These are phyloP conservation scores for Pycnonotus jocosus DNA, from an alignment of 2,113 vertebrate genomes.

Conservation along the genomic window DNA sequence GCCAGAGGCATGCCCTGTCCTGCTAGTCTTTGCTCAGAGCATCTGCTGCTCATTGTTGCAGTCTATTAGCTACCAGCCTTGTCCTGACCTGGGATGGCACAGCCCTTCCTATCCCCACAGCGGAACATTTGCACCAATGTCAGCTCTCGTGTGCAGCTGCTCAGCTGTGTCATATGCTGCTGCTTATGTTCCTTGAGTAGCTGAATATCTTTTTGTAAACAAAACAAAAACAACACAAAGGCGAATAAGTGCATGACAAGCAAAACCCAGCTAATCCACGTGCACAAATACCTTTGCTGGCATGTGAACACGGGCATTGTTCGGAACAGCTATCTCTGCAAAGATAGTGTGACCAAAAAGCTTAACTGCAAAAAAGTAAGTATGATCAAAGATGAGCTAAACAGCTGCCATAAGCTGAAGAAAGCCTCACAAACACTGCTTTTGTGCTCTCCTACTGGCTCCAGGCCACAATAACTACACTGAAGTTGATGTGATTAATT, in stretches of 20 bases:
- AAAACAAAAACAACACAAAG: conserved; percentile 33
- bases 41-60: neutral
- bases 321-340: conserved; percentile 18
- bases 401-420: conserved; percentile 43
- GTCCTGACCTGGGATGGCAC: neutral
- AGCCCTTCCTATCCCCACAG: neutral
- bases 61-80: neutral
- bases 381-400: conserved; percentile 55
- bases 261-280: conserved; percentile 29
- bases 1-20: neutral
- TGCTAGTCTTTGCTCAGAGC: neutral
- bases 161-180: conserved; percentile 7
- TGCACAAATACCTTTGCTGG: conserved; percentile 31
- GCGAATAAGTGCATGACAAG: neutral
- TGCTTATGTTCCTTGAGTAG: conserved; percentile 3
- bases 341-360: conserved; percentile 56
- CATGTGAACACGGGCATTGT: neutral
- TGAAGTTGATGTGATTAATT: conserved; percentile 31
- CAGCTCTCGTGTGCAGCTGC: conserved; percentile 19
- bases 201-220: conserved; percentile 44
- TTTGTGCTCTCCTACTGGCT: conserved; percentile 37
- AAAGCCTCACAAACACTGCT: conserved; percentile 1
- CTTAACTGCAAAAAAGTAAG: conserved; percentile 35
- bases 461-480: neutral
- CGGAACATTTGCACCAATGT: neutral